phyloP scores from a whole-genome alignment of 2,888 invertebrate genomes.

The Cataglyphis cursor region DNA sequence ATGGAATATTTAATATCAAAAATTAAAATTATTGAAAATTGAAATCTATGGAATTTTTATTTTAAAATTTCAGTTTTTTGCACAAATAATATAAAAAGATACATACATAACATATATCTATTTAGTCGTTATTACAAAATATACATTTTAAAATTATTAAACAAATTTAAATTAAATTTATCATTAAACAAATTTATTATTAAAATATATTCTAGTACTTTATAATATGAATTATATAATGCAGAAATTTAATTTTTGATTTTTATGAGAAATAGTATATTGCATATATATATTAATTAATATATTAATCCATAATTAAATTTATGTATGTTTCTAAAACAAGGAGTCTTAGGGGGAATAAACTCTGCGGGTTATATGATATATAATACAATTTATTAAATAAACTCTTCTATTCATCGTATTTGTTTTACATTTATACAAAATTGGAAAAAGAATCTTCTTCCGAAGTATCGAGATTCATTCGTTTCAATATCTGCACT shows the following conservation, averaged over 20 bases:
- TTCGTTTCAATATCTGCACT: slow-evolving; percentile 26
- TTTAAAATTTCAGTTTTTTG: background rate
- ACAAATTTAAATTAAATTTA: background rate
- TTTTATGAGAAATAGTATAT: background rate
- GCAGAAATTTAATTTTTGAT: background rate
- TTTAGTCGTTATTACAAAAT: background rate
- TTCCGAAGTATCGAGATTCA: slow-evolving; percentile 12
- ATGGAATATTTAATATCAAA: background rate
- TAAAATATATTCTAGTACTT: slow-evolving; percentile 15
- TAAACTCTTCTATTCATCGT: slow-evolving; percentile 75
- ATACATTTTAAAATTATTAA: background rate
- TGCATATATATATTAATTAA: background rate
- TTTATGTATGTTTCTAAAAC: background rate
- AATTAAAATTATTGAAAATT: background rate
- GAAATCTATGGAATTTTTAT: background rate
- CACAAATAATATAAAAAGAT: background rate
- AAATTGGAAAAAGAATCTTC: slow-evolving; percentile 75
- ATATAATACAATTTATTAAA: slow-evolving; percentile 80
- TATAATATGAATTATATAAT: background rate
- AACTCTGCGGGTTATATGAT: slow-evolving; percentile 50
- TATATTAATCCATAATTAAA: background rate
- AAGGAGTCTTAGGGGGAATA: slow-evolving; percentile 14
- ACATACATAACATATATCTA: background rate
- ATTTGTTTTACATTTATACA: slow-evolving; percentile 83
- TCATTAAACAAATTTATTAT: background rate